phyloP scores from a whole-genome alignment of 2,888 invertebrate genomes.

The Trichogramma evanescens region DNA sequence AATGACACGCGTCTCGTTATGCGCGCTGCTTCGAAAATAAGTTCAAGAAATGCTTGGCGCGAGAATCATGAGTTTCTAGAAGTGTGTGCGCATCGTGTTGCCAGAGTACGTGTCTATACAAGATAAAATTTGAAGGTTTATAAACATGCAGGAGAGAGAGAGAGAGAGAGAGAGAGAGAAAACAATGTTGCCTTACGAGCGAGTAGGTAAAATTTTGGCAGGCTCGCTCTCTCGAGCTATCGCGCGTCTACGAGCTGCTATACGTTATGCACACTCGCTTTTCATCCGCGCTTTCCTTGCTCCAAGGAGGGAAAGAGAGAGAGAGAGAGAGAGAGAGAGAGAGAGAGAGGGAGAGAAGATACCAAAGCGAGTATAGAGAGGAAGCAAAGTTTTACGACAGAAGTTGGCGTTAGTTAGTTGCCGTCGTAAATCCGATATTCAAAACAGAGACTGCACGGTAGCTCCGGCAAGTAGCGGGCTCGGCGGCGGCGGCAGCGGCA shows the following conservation, averaged over 20 bases:
- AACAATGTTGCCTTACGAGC: background rate
- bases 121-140: too few species aligned
- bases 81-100: too few species aligned
- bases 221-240: background rate
- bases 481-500: too few species aligned
- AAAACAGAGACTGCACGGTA: conserved; percentile 40
- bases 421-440: conserved; percentile 41
- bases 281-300: background rate
- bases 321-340: conserved; percentile 4
- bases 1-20: too few species aligned
- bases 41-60: too few species aligned
- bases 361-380: background rate
- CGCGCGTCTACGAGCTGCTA: conserved; percentile 1
- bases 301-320: conserved; percentile 12
- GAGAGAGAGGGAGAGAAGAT: conserved; percentile 1
- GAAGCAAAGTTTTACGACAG: conserved; percentile 10
- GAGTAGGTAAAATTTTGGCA: background rate
- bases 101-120: too few species aligned
- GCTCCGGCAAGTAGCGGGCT: conserved; percentile 9
- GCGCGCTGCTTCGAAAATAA: too few species aligned
- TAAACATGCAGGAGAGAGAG: too few species aligned
- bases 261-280: background rate
- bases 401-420: conserved; percentile 21
- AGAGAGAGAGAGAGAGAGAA: background rate
- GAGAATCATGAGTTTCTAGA: too few species aligned